Conservation (phyloP, 2,113 vertebrate species). For the Tachysurus fulvidraco region DNA sequence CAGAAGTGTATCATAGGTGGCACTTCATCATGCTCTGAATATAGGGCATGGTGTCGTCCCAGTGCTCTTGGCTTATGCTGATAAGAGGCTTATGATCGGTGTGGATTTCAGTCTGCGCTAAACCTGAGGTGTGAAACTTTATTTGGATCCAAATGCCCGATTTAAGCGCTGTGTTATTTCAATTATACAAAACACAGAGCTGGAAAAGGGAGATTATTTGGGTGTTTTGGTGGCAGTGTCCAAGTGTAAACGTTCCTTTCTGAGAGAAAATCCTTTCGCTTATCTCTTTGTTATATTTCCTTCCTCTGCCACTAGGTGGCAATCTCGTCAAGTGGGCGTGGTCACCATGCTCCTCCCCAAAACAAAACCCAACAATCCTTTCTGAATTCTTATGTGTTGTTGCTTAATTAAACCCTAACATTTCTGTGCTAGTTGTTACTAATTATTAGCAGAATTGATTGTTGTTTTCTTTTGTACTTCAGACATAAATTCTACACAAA, state of each 20-base stretch:
- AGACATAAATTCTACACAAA: neutral
- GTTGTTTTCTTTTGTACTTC: neutral
- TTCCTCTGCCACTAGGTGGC: neutral
- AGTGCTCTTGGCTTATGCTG: slow-evolving; percentile 13
- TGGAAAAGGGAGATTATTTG: neutral
- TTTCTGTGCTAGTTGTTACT: neutral
- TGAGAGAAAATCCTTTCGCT: neutral
- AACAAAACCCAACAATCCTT: too few relatives aligned
- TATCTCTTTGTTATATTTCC: neutral
- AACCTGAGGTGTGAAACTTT: slow-evolving; percentile 16
- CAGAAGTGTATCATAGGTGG: slow-evolving; percentile 34
- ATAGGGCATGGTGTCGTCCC: slow-evolving; percentile 1
- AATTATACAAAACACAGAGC: neutral
- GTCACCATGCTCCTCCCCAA: too few relatives aligned
- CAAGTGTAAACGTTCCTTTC: neutral
- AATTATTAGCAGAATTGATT: neutral
- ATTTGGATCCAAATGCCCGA: neutral
- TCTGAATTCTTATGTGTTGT: neutral
- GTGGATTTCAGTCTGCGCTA: slow-evolving; percentile 17
- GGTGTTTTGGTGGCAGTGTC: neutral
- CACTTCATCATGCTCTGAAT: slow-evolving; percentile 14
- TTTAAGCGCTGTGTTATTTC: neutral
- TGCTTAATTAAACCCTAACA: neutral
- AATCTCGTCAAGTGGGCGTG: neutral
- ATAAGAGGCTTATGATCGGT: slow-evolving; percentile 41